phyloP scores from a whole-genome alignment of 2,797 vertebrate genomes.

The Florisuga fusca region DNA sequence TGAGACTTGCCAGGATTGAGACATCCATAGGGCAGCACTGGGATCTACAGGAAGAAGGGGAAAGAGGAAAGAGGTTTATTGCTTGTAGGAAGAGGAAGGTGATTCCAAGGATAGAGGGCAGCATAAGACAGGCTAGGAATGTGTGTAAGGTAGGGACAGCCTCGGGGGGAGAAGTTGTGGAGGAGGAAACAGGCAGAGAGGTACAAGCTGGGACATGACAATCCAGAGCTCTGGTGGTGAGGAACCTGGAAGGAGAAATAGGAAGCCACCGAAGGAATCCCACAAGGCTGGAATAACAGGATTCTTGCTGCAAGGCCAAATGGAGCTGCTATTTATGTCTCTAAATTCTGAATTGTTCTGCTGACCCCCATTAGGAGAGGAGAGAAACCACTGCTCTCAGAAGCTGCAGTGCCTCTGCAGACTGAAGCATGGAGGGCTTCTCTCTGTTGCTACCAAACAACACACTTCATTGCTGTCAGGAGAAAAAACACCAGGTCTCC shows the following conservation, averaged over 20 bases:
- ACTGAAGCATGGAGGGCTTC: neutral
- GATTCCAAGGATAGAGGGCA: conserved; percentile 67
- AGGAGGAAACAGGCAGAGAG: neutral
- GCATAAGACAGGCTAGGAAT: conserved; percentile 57
- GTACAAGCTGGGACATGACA: conserved; percentile 42
- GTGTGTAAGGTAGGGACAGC: neutral
- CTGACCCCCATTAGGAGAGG: neutral
- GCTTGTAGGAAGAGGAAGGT: conserved; percentile 4
- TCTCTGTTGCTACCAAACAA: neutral
- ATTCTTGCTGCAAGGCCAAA: conserved; percentile 28
- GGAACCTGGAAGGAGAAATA: conserved; percentile 61
- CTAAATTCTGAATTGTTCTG: neutral
- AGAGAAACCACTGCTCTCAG: neutral
- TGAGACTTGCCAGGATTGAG: neutral
- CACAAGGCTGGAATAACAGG: conserved; percentile 53
- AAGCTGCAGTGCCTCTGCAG: neutral
- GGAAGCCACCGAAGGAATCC: conserved; percentile 57
- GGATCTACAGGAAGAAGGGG: neutral
- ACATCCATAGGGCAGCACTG: rapidly evolving
- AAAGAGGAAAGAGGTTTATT: neutral
- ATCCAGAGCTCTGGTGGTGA: neutral
- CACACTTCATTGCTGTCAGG: neutral
- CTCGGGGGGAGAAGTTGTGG: neutral
- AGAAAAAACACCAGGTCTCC: neutral
- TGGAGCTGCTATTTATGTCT: neutral